A percentile compares a stretch with the other conserved stretches of the same genome.
phyloP scores from a whole-genome alignment of 2,113 vertebrate species.

The Etheostoma spectabile region DNA sequence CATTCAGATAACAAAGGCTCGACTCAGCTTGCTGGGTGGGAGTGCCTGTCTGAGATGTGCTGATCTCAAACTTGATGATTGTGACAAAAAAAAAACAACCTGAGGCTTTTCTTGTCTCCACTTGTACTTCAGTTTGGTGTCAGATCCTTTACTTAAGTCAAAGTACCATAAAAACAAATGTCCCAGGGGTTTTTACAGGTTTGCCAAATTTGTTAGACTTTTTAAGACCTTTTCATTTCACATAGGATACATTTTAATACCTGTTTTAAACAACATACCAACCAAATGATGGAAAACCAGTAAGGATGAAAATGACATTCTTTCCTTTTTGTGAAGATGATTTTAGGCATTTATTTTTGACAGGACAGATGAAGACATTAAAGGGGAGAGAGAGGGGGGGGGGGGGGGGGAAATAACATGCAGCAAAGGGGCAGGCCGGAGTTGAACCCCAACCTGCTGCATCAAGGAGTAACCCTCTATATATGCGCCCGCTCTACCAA shows the following conservation, averaged over 20 bases:
- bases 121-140: slow-evolving; percentile 22
- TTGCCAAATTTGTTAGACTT: neutral
- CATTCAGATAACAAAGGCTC: slow-evolving; percentile 35
- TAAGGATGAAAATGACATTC: no score
- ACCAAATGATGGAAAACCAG: neutral
- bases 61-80: neutral
- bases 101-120: slow-evolving; percentile 35
- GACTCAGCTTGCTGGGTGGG: slow-evolving; percentile 49
- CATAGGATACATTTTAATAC: neutral
- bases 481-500: no score
- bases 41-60: slow-evolving; percentile 39
- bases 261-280: neutral
- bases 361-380: no score
- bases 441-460: no score
- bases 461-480: no score
- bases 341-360: no score
- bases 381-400: no score
- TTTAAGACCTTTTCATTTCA: neutral
- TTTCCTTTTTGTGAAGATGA: no score
- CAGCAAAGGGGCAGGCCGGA: no score
- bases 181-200: neutral
- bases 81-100: slow-evolving; percentile 4
- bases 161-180: neutral
- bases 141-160: neutral
- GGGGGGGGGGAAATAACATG: no score